Conservation (phyloP, 2,797 vertebrate genomes). For the Hippocampus kuda region DNA sequence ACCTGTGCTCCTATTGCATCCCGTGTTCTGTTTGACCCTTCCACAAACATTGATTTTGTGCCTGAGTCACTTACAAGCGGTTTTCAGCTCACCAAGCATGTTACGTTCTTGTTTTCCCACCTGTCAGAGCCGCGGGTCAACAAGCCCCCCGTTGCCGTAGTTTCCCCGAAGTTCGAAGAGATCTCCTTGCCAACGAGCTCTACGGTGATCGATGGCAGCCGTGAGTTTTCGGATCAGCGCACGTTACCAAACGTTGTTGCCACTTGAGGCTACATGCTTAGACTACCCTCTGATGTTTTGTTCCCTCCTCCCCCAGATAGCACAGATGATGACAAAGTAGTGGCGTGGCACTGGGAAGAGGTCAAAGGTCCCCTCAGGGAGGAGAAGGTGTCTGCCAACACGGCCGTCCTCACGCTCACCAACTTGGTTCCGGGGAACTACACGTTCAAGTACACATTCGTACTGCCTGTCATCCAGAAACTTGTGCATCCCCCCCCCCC, state of each 20-base stretch:
- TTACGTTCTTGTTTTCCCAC: conserved; percentile 36
- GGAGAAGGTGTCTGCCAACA: conserved; percentile 85
- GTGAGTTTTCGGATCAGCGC: conserved; percentile 69
- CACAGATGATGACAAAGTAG: conserved; percentile 91
- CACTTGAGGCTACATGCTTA: background rate
- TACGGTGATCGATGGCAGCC: conserved; percentile 93
- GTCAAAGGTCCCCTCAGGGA: conserved; percentile 90
- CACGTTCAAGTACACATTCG: conserved; percentile 79
- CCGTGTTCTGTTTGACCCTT: background rate
- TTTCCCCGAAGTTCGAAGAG: conserved; percentile 87
- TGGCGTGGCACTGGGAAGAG: conserved; percentile 91
- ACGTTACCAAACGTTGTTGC: background rate
- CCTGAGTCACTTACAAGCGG: conserved; percentile 4
- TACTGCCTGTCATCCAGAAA: no score
- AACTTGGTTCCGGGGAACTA: conserved; percentile 92
- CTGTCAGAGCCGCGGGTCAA: conserved; percentile 86
- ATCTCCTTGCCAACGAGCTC: conserved; percentile 93
- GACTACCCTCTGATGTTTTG: background rate
- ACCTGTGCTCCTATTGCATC: no score
- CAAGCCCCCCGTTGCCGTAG: conserved; percentile 84
- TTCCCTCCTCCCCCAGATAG: conserved; percentile 69
- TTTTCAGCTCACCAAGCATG: conserved; percentile 7
- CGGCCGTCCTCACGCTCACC: conserved; percentile 77
- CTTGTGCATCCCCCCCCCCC: no score
- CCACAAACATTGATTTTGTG: background rate